Conservation (phyloP, 2,888 invertebrate genomes). For the Drosophila infuscata region DNA sequence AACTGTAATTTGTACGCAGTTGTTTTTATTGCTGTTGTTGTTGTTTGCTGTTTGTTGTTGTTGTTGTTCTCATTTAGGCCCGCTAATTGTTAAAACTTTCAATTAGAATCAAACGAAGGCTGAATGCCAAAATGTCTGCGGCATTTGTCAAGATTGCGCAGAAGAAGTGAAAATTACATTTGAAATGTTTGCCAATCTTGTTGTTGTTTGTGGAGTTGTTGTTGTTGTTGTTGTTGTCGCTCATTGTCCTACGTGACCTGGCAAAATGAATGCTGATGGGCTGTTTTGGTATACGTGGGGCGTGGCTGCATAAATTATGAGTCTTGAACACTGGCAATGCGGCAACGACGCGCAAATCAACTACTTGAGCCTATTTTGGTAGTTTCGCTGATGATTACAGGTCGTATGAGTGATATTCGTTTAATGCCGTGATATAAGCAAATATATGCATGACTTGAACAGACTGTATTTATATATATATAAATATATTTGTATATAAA, state of each 20-base stretch:
- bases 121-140: constrained; percentile 46
- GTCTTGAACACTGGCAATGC: constrained; percentile 66
- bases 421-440: constrained; percentile 51
- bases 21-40: not conserved
- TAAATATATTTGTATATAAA: not conserved
- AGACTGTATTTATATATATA: not conserved
- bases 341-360: constrained; percentile 9
- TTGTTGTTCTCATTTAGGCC: constrained; percentile 10
- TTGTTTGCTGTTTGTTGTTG: not conserved
- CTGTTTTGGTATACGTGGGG: constrained; percentile 10
- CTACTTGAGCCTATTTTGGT: constrained; percentile 43
- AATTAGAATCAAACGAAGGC: constrained; percentile 52
- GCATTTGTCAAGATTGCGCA: constrained; percentile 39
- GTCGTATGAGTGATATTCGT: constrained; percentile 72
- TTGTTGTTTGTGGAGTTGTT: constrained; percentile 25
- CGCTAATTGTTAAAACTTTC: constrained; percentile 72
- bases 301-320: constrained; percentile 40
- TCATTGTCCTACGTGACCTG: constrained; percentile 68
- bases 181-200: constrained; percentile 52
- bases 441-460: constrained; percentile 29
- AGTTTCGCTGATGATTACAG: constrained; percentile 43
- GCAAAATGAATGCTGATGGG: constrained; percentile 53
- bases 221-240: constrained; percentile 9
- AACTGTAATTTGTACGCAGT: constrained; percentile 27
- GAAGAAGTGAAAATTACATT: constrained; percentile 59